Conservation (phyloP, 2,113 vertebrate genomes). For the Sula dactylatra region DNA sequence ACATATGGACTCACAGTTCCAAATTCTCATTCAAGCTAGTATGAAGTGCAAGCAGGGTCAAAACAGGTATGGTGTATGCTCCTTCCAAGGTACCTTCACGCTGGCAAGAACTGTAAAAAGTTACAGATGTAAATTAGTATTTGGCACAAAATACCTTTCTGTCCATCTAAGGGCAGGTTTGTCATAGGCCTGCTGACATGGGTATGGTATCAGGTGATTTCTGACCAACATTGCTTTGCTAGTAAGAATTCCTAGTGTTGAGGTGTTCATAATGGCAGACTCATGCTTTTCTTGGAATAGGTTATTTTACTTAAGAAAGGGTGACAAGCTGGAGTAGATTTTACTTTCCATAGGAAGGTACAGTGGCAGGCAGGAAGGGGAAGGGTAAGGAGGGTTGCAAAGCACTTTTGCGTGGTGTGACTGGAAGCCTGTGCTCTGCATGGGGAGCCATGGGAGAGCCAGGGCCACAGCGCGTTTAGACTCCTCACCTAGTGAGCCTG, state of each 20-base stretch:
- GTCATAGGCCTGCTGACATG: neutral
- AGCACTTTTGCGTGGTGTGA: neutral
- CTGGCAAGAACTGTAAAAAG: neutral
- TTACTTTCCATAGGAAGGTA: neutral
- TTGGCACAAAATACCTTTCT: neutral
- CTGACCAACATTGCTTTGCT: neutral
- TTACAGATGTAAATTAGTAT: neutral
- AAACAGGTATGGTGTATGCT: neutral
- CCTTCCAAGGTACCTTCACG: neutral
- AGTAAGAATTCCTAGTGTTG: neutral
- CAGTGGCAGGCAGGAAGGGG: neutral
- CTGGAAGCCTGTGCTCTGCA: neutral
- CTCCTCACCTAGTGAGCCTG: neutral
- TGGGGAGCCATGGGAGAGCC: neutral
- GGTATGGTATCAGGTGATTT: neutral
- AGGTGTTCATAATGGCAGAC: neutral
- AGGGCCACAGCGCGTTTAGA: neutral
- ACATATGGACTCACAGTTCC: neutral
- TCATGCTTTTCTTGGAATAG: neutral
- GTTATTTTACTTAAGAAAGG: neutral
- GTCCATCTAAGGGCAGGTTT: neutral
- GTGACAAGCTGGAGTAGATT: neutral
- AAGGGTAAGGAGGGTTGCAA: neutral
- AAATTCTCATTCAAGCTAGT: conserved; percentile 7
- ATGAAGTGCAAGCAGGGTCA: conserved; percentile 16